Evolutionary conservation across 1,140 invertebrate species (phyloP).

Genomic region (Drosophila repleta): DNA sequence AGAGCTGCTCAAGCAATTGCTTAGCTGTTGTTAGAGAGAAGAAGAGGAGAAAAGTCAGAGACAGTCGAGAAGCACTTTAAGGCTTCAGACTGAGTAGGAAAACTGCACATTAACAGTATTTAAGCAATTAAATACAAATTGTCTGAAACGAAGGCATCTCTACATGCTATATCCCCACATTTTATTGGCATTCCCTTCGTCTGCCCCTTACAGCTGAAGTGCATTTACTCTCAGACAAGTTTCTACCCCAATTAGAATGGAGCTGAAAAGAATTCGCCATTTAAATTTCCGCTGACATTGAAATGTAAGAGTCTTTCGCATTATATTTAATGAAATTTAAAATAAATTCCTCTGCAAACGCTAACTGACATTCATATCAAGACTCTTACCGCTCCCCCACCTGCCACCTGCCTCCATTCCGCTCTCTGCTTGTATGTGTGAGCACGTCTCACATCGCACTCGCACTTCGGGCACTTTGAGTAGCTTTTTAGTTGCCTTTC

Average conservation of each 20-base stretch:
- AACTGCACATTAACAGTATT: not conserved
- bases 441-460: not conserved
- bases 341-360: not conserved
- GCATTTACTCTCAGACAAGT: not conserved
- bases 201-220: not conserved
- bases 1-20: not conserved
- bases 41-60: not conserved
- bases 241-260: not conserved
- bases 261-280: not conserved
- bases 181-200: not conserved
- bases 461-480: not conserved
- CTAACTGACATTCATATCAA: not conserved
- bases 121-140: not conserved
- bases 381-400: not conserved
- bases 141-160: no score
- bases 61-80: not conserved
- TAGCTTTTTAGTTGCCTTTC: not conserved
- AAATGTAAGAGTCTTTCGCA: not conserved
- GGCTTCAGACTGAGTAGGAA: not conserved
- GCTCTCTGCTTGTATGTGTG: not conserved
- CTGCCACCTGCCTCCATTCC: not conserved
- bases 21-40: not conserved
- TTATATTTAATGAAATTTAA: slow-evolving; percentile 13
- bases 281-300: slow-evolving; percentile 1
- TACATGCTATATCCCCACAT: no score